Conservation (phyloP, 2,113 vertebrate genomes). For the Mesitornis unicolor region DNA sequence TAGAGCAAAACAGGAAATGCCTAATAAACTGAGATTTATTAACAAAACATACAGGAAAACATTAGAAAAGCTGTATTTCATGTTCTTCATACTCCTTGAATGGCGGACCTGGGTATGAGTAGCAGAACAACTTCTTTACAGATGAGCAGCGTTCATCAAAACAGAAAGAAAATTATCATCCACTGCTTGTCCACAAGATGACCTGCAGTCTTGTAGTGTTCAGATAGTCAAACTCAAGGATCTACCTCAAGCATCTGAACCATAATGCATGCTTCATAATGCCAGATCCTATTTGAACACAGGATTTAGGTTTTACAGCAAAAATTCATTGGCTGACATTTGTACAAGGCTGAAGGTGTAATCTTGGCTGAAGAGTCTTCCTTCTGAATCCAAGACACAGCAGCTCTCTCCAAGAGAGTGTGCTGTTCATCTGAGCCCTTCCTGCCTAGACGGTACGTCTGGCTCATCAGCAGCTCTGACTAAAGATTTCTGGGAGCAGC, state of each 20-base stretch:
- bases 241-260: not conserved
- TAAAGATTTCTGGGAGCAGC: not conserved
- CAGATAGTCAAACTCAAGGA: not conserved
- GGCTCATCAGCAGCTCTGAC: not conserved
- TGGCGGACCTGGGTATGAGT: not conserved
- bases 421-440: not conserved
- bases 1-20: slow-evolving; percentile 32
- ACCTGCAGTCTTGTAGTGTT: not conserved
- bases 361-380: not conserved
- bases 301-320: not conserved
- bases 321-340: not conserved
- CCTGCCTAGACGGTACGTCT: not conserved
- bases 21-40: not conserved
- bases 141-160: not conserved
- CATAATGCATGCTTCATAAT: not conserved
- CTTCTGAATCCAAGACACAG: not conserved
- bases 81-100: not conserved
- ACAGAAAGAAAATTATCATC: not conserved
- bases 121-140: not conserved
- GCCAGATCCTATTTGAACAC: not conserved
- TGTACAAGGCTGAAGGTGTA: not conserved
- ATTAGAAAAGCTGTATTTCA: not conserved
- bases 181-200: not conserved
- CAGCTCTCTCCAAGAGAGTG: not conserved
- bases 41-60: not conserved